Base-by-base conservation (phyloP, 53 echinoderm and acorn worm species). In the Mesocentrotus franciscanus region DNA sequence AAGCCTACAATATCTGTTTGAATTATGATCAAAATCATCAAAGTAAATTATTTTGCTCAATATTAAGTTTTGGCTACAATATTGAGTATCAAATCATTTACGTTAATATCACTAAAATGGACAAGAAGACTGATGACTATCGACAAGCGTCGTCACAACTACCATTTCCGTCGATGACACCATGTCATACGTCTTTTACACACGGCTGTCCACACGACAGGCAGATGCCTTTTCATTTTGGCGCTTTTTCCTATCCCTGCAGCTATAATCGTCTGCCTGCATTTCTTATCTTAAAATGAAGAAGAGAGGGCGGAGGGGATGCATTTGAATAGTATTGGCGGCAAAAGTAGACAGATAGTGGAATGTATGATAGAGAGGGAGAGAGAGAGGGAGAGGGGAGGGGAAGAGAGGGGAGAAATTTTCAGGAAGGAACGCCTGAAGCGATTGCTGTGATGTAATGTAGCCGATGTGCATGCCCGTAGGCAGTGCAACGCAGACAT, bases 381-480 rank as follows among this genome's bases (percentile, higher is more conserved):
- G n/a, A 71, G 76, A 93, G 12, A n/a, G 49, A 8, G 14, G 26
- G 85, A 56, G 81, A 56, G 85, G 22, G 49, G 13, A 30, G 12
- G 32, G 29, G 29, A 13, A 30, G 70, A 26, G 70, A 4, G 71
- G 8, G 24, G 75, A 76, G 60, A 90, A 13, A 17, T 56, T 90
- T 60, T 33, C 29, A 90, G 59, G 90, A 90, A 85, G 61, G 16
- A 90, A 90, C 61, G 85, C 94, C 94, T 20, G 22, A 83, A 84
- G 94, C 83, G 64, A 33, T 94, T 34, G 85, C 58, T 33, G 39
- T 94, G 94, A 94, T 94, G 85, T 94, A 94, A 94, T 94, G 94
- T 94, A 94, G 61, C 94, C 35, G 35, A 11, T 84, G 83, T 84
- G 14, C n/a, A 60, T 84, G 94, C 94, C 94, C 94, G 94, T 84